Base-by-base conservation (phyloP, 64 coral and sea anemone genomes). In the Trachythela sp. region DNA sequence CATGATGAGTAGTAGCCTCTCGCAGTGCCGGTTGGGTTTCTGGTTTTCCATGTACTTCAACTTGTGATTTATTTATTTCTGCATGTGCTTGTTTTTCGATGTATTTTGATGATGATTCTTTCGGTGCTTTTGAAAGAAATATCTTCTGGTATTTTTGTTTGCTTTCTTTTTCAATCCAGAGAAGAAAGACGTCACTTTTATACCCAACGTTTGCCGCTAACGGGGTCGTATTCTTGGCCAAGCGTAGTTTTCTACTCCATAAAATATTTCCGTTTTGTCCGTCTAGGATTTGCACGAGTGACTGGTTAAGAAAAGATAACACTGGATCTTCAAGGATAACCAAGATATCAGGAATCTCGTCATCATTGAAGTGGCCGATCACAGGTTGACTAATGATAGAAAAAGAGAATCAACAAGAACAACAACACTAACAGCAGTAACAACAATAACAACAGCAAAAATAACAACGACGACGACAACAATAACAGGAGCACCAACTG, bases 241-340 rank as follows among this genome's bases (percentile, higher is more conserved):
- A 35, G 13, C 31, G 33, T 29, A 80, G 75, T 39, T 80, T 35
- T 80, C 75, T 80, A 80, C 9, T 80, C 75, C 75, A 80, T 80
- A 80, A 36, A 34, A 80, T 80, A 17, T 80, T 39, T 8, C 75
- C 75, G 75, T 80, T 80, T 80, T 80, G 31, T 80, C 75, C 75
- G 75, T 80, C 37, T 30, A 80, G 75, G 13, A 80, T 80, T 30
- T 80, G 75, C 31, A 80, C 37, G 2, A 80, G 37, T 8, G 75
- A 80, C 18, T 80, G 75, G 32, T 80, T 80, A 80, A 39, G 13
- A 15, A 35, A 37, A 15, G 31, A 37, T 35, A 80, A 39, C 20
- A 37, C 26, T 13, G 31, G 33, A 36, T 80, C 75, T 80, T 80
- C 33, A 17, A 80, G 30, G 9, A 80, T 30, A 15, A 80, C 75